A percentile compares a stretch with the other conserved stretches of the same genome.
These are phyloP conservation scores for Ceratosolen fusciceps DNA, from an alignment of 1,140 invertebrate genomes.

Conservation along the genomic window DNA sequence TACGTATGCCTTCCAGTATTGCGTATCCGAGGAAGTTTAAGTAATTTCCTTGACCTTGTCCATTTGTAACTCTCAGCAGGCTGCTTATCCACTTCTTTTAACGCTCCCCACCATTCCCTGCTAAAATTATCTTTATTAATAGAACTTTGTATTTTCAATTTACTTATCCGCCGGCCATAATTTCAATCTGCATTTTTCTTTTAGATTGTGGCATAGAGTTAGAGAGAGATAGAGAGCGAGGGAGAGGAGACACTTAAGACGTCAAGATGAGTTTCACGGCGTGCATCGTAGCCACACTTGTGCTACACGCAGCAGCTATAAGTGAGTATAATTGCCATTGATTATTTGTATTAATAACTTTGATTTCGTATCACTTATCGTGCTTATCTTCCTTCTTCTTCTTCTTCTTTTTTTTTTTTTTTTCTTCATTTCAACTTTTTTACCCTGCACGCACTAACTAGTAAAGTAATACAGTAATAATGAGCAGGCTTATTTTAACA, in stretches of 20 bases:
- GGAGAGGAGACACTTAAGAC: conserved; percentile 45
- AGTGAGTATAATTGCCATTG: conserved; percentile 60
- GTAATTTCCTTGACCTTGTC: conserved; percentile 47
- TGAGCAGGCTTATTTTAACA: not conserved
- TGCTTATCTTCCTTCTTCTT: too few species aligned
- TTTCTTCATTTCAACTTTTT: not conserved
- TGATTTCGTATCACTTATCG: not conserved
- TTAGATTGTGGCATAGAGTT: too few species aligned
- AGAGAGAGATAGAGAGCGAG: too few species aligned
- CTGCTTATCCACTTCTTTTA: conserved; percentile 24
- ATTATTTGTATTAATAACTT: conserved; percentile 25
- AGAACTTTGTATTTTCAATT: not conserved
- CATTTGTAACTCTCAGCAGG: not conserved
- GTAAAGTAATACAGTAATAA: not conserved
- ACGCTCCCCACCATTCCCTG: conserved; percentile 15
- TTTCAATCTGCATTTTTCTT: conserved; percentile 49
- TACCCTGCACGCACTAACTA: not conserved
- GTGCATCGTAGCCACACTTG: conserved; percentile 58
- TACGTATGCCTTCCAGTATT: conserved; percentile 12
- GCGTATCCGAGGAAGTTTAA: conserved; percentile 15
- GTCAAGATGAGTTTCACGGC: conserved; percentile 57
- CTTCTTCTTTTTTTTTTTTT: too few species aligned
- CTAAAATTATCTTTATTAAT: conserved; percentile 32
- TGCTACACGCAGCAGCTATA: conserved; percentile 60
- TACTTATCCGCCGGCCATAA: not conserved